A percentile compares a stretch with the other conserved stretches of the same genome.
Evolutionary conservation across 2,888 invertebrate species (phyloP).

Genomic region (Andrena chrysosceles): DNA sequence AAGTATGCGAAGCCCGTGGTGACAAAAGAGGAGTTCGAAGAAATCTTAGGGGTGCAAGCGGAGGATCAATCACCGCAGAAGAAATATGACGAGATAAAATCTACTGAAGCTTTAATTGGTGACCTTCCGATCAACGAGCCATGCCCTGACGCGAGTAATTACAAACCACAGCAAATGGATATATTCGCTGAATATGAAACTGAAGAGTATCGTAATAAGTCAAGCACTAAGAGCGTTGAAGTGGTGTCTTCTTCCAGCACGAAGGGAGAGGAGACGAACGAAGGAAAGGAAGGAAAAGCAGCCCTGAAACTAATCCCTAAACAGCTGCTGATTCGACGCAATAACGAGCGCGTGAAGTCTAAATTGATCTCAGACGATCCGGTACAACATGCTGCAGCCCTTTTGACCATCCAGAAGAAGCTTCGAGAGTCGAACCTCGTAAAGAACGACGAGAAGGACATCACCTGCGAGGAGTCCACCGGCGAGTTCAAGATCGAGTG

Average conservation of each 20-base stretch:
- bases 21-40: constrained; percentile 45
- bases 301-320: constrained; percentile 79
- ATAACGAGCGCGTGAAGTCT: constrained; percentile 57
- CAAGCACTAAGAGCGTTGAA: constrained; percentile 15
- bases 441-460: constrained; percentile 28
- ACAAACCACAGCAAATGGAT: constrained; percentile 71
- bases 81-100: constrained; percentile 40
- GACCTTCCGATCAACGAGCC: constrained; percentile 48
- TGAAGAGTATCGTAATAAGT: constrained; percentile 40
- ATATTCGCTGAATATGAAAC: constrained; percentile 76
- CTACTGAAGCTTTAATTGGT: constrained; percentile 20
- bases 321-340: constrained; percentile 75
- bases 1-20: constrained; percentile 35
- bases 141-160: constrained; percentile 25
- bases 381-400: constrained; percentile 57
- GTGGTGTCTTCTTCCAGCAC: constrained; percentile 5
- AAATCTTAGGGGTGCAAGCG: constrained; percentile 32
- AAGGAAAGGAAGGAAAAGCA: constrained; percentile 60
- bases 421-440: constrained; percentile 52
- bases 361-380: constrained; percentile 63
- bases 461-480: constrained; percentile 4
- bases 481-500: constrained; percentile 48
- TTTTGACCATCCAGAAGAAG: constrained; percentile 68
- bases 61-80: constrained; percentile 35
- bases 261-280: constrained; percentile 61